Evolutionary conservation across 2,113 vertebrate genomes (phyloP).

Genomic region (Chloebia gouldiae): DNA sequence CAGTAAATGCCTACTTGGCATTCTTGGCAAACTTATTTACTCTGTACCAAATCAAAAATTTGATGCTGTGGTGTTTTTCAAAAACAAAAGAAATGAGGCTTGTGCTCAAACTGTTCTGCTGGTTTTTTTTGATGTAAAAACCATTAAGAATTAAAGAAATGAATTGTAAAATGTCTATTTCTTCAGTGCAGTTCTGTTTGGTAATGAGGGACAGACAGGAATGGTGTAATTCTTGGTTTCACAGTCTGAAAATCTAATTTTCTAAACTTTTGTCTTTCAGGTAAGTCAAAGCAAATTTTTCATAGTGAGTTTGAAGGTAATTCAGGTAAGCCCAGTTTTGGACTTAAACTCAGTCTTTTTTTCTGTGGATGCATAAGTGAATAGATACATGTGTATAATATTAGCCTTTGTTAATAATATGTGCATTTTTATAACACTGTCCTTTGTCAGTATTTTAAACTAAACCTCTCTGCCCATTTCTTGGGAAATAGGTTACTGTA

Average conservation of each 20-base stretch:
- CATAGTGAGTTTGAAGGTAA: not conserved
- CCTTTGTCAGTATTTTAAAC: not conserved
- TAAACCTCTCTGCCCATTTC: not conserved
- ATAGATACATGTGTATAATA: not conserved
- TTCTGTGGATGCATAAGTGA: not conserved
- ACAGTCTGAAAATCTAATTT: not conserved
- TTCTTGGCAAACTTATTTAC: not conserved
- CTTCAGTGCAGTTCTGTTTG: not conserved
- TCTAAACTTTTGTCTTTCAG: slow-evolving; percentile 38
- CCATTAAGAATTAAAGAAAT: not conserved
- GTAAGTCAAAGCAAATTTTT: slow-evolving; percentile 48
- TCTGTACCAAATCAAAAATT: not conserved
- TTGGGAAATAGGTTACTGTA: not conserved
- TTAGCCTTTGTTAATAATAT: not conserved
- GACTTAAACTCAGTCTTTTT: not conserved
- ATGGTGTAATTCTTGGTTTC: not conserved
- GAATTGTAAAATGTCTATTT: not conserved
- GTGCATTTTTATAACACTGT: not conserved
- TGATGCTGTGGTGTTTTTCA: not conserved
- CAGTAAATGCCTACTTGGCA: not conserved
- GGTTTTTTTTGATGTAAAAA: not conserved
- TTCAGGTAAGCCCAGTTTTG: slow-evolving; percentile 30
- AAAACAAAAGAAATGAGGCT: not conserved
- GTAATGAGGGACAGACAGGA: not conserved
- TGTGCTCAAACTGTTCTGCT: not conserved